Percentiles rank a stretch among this genome's conserved stretches.
Conservation (phyloP, 2,113 vertebrate genomes). For the Seriola quinqueradiata region DNA sequence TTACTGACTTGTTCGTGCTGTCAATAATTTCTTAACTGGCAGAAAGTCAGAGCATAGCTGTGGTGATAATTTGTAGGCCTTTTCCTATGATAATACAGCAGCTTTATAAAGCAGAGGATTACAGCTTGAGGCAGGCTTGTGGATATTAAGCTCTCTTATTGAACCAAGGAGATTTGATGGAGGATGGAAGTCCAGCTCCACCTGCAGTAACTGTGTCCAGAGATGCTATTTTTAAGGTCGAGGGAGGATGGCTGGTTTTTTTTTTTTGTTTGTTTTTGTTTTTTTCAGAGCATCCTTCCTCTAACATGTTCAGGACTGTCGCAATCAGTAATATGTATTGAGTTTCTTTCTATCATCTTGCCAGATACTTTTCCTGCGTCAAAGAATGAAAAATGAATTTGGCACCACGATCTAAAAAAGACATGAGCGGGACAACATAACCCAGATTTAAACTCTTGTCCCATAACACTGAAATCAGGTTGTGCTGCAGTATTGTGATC, state of each 20-base stretch:
- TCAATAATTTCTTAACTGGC: neutral
- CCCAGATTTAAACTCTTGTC: constrained; percentile 9
- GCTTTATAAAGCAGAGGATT: constrained; percentile 35
- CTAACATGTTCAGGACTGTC: neutral
- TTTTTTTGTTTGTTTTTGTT: neutral
- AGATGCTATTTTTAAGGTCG: constrained; percentile 21
- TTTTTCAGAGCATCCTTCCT: constrained; percentile 4
- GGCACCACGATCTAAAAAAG: neutral
- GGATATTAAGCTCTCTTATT: constrained; percentile 33
- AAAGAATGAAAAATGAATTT: neutral
- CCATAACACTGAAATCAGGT: neutral
- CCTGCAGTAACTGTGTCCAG: constrained; percentile 6
- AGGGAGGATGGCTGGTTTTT: neutral
- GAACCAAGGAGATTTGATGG: constrained; percentile 23
- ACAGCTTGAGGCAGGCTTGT: constrained; percentile 14
- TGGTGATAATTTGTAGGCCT: constrained; percentile 7
- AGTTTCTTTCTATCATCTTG: neutral
- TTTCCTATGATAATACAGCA: constrained; percentile 1
- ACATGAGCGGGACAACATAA: constrained; percentile 7
- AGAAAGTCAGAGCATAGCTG: neutral
- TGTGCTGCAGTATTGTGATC: neutral
- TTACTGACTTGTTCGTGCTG: neutral
- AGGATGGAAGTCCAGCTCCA: constrained; percentile 1
- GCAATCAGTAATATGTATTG: neutral
- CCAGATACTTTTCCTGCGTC: constrained; percentile 1